Conservation (phyloP, 2,113 vertebrate genomes). For the Chaetorhynchus papuensis region DNA sequence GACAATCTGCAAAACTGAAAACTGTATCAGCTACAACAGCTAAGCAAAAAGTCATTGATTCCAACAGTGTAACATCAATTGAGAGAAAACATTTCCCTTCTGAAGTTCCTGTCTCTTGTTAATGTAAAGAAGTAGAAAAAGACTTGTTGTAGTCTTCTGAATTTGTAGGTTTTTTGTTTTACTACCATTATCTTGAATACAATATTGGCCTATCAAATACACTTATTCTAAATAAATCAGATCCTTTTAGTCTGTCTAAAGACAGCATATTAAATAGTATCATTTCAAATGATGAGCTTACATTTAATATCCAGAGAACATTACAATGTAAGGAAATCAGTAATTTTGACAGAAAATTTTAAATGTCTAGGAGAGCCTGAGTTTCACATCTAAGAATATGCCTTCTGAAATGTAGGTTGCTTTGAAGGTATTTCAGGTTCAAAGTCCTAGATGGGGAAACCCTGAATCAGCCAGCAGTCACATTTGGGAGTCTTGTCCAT, state of each 20-base stretch:
- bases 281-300: neutral
- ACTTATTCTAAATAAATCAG: neutral
- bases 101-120: neutral
- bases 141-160: neutral
- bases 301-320: neutral
- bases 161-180: neutral
- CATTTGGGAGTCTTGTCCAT: neutral
- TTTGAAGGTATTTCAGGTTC: neutral
- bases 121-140: neutral
- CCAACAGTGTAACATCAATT: neutral
- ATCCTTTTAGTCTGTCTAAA: neutral
- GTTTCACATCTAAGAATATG: neutral
- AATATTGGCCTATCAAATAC: neutral
- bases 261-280: neutral
- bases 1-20: neutral
- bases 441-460: neutral
- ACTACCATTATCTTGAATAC: neutral
- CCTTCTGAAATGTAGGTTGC: neutral
- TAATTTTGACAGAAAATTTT: neutral
- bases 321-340: neutral
- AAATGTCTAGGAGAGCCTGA: neutral
- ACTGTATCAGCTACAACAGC: neutral
- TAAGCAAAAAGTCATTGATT: neutral
- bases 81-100: neutral
- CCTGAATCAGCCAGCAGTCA: neutral